Conservation (phyloP, 64 coral and sea anemone species). For the Anthopleura sola region DNA sequence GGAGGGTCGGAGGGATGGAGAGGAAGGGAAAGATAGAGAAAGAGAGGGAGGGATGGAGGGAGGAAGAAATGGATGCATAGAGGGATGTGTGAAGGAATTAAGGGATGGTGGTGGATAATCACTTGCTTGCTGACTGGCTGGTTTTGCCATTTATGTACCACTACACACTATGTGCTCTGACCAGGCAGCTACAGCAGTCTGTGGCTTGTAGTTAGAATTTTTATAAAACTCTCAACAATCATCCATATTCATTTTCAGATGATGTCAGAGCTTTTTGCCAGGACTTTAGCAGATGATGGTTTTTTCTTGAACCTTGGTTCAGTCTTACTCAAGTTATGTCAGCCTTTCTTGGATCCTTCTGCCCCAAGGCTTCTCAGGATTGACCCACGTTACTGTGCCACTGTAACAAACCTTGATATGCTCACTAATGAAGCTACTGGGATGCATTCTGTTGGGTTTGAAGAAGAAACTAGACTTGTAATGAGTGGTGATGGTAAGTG, state of each 20-base stretch:
- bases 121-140: too few relatives aligned
- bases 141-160: too few relatives aligned
- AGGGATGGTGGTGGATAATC: too few relatives aligned
- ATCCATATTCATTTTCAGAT: slow-evolving; percentile 20
- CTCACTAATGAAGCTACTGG: slow-evolving; percentile 48
- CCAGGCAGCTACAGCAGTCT: too few relatives aligned
- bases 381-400: slow-evolving; percentile 81
- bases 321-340: slow-evolving; percentile 68
- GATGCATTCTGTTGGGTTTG: slow-evolving; percentile 72
- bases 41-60: too few relatives aligned
- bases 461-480: slow-evolving; percentile 85
- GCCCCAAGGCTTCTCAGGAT: slow-evolving; percentile 83
- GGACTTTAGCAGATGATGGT: slow-evolving; percentile 79
- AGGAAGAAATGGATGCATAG: too few relatives aligned
- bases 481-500: slow-evolving; percentile 6
- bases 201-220: too few relatives aligned
- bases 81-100: too few relatives aligned
- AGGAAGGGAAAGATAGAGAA: neutral
- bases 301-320: slow-evolving; percentile 91
- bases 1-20: neutral
- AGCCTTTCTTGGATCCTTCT: slow-evolving; percentile 72
- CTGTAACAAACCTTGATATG: slow-evolving; percentile 23
- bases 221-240: neutral
- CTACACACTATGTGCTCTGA: too few relatives aligned
- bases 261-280: slow-evolving; percentile 77